These are phyloP conservation scores for Cranoglanis bouderius DNA, from an alignment of 2,113 vertebrate genomes.

Conservation along the genomic window DNA sequence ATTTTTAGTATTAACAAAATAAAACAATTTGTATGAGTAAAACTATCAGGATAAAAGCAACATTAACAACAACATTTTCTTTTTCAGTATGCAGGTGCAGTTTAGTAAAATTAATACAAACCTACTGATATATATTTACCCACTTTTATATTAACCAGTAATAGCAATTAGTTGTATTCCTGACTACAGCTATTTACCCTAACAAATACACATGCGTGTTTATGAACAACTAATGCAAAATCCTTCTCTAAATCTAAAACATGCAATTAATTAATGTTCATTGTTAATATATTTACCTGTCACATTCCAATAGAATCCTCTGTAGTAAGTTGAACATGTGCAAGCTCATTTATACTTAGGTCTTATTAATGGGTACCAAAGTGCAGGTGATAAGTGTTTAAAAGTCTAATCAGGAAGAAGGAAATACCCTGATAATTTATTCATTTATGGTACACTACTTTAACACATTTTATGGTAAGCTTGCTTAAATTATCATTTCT, in stretches of 20 bases:
- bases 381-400: conserved; percentile 70
- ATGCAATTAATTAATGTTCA: not conserved
- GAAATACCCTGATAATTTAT: conserved; percentile 38
- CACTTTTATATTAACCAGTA: not conserved
- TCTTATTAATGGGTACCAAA: conserved; percentile 70
- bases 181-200: not conserved
- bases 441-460: conserved; percentile 32
- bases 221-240: not conserved
- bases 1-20: not conserved
- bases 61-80: not conserved
- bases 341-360: conserved; percentile 67
- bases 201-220: not conserved
- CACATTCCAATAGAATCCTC: conserved; percentile 37
- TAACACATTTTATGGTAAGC: conserved; percentile 4
- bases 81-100: not conserved
- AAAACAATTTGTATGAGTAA: not conserved
- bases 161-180: not conserved
- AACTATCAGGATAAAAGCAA: not conserved
- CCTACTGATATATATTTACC: not conserved
- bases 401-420: conserved; percentile 32
- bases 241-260: not conserved
- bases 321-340: conserved; percentile 31
- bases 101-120: not conserved
- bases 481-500: not conserved
- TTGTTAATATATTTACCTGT: conserved; percentile 62